Percentiles rank a stretch among this genome's conserved stretches.
Conservation (phyloP, 2,113 vertebrate genomes). For the Thamnophis sirtalis region DNA sequence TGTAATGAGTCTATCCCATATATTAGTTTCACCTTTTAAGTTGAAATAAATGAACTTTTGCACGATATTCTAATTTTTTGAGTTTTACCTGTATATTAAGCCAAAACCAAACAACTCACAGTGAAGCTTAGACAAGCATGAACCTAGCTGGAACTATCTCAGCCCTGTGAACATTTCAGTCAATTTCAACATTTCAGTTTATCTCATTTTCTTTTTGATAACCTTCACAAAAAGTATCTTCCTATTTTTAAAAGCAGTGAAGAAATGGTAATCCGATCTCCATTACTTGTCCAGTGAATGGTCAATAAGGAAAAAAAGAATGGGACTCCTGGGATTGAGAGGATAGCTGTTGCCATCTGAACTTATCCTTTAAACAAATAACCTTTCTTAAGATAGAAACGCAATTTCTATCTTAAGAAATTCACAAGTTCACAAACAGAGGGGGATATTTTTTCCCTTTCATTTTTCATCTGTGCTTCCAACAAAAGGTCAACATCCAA, state of each 20-base stretch:
- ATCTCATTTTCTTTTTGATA: background rate
- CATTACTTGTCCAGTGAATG: background rate
- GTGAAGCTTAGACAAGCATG: background rate
- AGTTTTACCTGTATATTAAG: background rate
- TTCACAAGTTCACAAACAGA: background rate
- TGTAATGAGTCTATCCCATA: too few species aligned
- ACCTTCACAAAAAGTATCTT: background rate
- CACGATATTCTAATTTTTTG: too few species aligned
- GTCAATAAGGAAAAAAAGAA: background rate
- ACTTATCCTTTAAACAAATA: background rate
- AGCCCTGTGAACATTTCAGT: background rate
- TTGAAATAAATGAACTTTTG: too few species aligned
- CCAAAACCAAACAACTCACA: background rate
- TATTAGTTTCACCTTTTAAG: too few species aligned
- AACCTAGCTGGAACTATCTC: background rate
- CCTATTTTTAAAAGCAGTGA: background rate
- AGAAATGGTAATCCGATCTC: background rate
- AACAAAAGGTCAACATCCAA: background rate
- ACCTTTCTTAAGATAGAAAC: background rate
- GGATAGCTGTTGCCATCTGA: background rate
- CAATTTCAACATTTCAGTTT: background rate
- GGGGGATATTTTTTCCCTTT: background rate
- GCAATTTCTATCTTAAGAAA: background rate
- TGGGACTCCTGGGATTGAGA: background rate
- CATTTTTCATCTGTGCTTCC: background rate